Base-by-base conservation (phyloP, 2,113 vertebrate species). In the Axis porcinus region DNA sequence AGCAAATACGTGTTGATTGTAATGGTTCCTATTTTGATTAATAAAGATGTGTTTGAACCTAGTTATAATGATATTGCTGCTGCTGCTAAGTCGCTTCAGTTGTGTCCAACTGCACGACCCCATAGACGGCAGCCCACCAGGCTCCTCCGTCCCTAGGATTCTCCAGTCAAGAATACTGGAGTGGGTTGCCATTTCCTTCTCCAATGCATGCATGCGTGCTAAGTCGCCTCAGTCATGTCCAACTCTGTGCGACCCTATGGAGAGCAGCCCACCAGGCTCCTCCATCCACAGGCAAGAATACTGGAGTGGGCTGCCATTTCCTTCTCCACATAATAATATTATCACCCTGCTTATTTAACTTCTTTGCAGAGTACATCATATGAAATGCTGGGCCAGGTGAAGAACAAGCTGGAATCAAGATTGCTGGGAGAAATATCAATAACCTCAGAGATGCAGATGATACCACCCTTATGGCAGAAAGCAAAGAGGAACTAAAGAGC, bases 191-290 rank as follows among this genome's bases (percentile, higher is more conserved):
- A 60, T 60, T 28, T 60, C 27, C 27, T 14, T 60, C 12, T 28
- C 58, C 27, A 14, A 28, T 60, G 58, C 58, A 60, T 28, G 27
- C 27, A 60, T 60, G 58, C 5, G 28, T 28, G 58, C 58, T 60
- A 28, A 28, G 58, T 60, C 1, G 0, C 58, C 58, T 60, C 27
- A 28, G 27, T 28, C 5, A 1, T 60, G 58, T 13, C 58, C 0
- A 5, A 27, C 58, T 58, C 25, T 60, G 58, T 60, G 58, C 1
- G 5, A 60, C 58, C 0, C 11, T 60, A 60, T 28, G 58, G 58
- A 60, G 4, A 60, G 58, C 27, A 60, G 58, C 5, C 58, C 58
- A 60, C 58, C 25, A 60, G 58, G 27, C 58, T 28, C 12, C 19
- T 55, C 54, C 54, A 55, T 21, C 54, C 54, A 55, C 58, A 60